phyloP scores from a whole-genome alignment of 2,113 vertebrate species.

The Arenaria interpres region DNA sequence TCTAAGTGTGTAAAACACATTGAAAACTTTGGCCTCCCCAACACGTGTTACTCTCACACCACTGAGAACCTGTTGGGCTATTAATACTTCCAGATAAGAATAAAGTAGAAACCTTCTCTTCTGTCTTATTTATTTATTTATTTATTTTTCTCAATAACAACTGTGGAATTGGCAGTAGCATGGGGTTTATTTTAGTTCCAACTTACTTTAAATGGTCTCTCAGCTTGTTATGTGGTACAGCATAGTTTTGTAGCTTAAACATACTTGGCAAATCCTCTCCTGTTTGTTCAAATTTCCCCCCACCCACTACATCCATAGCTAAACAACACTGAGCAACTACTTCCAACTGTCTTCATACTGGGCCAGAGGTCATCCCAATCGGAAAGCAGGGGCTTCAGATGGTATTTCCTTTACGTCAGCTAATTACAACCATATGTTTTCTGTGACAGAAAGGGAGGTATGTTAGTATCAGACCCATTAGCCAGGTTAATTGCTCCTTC shows the following conservation, averaged over 20 bases:
- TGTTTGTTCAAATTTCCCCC: not conserved
- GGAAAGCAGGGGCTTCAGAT: slow-evolving; percentile 68
- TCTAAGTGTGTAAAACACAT: not conserved
- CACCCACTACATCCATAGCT: not conserved
- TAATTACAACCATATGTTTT: slow-evolving; percentile 70
- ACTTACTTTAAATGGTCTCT: not conserved
- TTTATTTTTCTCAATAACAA: not conserved
- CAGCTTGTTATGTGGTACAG: not conserved
- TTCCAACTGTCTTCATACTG: slow-evolving; percentile 48
- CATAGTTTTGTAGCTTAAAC: slow-evolving; percentile 17
- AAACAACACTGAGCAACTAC: slow-evolving; percentile 17
- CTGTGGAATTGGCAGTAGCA: not conserved
- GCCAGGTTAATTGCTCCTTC: slow-evolving; percentile 37
- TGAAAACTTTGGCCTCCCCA: not conserved
- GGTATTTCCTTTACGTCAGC: slow-evolving; percentile 61
- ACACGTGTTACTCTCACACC: not conserved
- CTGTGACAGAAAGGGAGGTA: slow-evolving; percentile 19
- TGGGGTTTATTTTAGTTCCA: not conserved
- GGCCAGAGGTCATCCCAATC: slow-evolving; percentile 57
- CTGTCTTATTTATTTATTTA: not conserved
- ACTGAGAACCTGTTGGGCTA: not conserved
- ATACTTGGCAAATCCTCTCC: not conserved
- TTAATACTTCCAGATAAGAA: not conserved
- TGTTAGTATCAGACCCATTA: slow-evolving; percentile 19
- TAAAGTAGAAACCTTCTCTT: not conserved